These are phyloP conservation scores for Paratilapia polleni DNA, from an alignment of 2,113 vertebrate genomes.

Conservation along the genomic window DNA sequence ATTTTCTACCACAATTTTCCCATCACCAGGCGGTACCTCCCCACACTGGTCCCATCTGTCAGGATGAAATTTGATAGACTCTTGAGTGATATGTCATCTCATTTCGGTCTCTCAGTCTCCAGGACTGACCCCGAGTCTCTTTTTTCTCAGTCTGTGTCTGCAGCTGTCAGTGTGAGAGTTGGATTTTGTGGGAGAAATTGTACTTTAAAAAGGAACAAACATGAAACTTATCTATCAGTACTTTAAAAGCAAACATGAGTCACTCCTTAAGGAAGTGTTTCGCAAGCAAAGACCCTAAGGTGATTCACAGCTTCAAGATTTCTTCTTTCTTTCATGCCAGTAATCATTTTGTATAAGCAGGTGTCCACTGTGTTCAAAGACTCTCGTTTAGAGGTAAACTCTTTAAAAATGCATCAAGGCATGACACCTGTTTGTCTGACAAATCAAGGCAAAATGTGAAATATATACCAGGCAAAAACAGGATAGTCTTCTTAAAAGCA, in stretches of 20 bases:
- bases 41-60: conserved; percentile 48
- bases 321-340: conserved; percentile 25
- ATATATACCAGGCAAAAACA: conserved; percentile 4
- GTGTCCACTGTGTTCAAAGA: conserved; percentile 20
- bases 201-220: conserved; percentile 6
- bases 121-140: background rate
- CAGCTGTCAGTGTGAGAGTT: background rate
- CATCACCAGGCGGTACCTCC: conserved; percentile 29
- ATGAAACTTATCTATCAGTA: conserved; percentile 9
- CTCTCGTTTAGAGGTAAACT: background rate
- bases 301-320: conserved; percentile 27
- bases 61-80: conserved; percentile 60
- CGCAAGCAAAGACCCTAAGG: conserved; percentile 2
- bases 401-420: conserved; percentile 22
- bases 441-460: background rate
- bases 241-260: conserved; percentile 31
- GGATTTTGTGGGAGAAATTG: background rate
- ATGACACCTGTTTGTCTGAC: background rate
- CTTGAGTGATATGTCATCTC: conserved; percentile 42
- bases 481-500: background rate
- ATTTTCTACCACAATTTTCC: conserved; percentile 59
- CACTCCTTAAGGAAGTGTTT: conserved; percentile 24
- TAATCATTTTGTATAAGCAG: conserved; percentile 21
- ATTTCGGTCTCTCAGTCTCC: conserved; percentile 17
- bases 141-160: background rate